Base-by-base conservation (phyloP, 2,888 invertebrate species). In the Callinectes sapidus region DNA sequence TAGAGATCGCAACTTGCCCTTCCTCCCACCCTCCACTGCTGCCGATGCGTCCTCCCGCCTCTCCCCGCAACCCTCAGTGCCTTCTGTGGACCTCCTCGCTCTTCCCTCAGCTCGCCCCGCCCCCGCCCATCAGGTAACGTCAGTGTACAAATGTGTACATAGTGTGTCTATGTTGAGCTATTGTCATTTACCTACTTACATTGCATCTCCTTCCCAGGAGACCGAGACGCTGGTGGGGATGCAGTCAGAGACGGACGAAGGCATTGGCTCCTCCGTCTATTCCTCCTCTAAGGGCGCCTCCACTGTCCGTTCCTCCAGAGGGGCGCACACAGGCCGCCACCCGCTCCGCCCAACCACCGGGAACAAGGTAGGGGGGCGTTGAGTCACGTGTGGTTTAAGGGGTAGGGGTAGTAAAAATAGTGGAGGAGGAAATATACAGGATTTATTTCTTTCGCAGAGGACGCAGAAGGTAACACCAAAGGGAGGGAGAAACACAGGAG, bases 1-100 rank as follows among this genome's bases (percentile, higher is more conserved):
- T 39, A 16, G 86, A 54, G 93, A 93, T 71, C 91, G 93, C 13
- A 91, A 91, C 87, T 14, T 93, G n/a, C 93, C 93, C 48, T 93
- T 93, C 91, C 66, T 93, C 54, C 93, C 93, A 6, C 32, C 81
- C 32, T 48, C 92, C 23, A 39, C 88, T 23, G 66, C 66, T 32
- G 42, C 90, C 23, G 23, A 28, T 5, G n/a, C 86, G 0, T 77
- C 48, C 87, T 90, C 13, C 81, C 85, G 35, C 23, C 90, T 77
- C 71, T 77, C 39, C 61, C 91, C 23, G 2, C 48, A 23, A 42
- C 23, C 18, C 71, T 61, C 28, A 42, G 35, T 61, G 23, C 54
- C 42, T 23, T 35, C 61, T 16, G 18, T 48, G 87, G 48, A 87
- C 5, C 42, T 42, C 28, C 48, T 88, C 55, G 55, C 55, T 13